Conservation (phyloP, 1,140 invertebrate species). For the Bicyclus anynana region DNA sequence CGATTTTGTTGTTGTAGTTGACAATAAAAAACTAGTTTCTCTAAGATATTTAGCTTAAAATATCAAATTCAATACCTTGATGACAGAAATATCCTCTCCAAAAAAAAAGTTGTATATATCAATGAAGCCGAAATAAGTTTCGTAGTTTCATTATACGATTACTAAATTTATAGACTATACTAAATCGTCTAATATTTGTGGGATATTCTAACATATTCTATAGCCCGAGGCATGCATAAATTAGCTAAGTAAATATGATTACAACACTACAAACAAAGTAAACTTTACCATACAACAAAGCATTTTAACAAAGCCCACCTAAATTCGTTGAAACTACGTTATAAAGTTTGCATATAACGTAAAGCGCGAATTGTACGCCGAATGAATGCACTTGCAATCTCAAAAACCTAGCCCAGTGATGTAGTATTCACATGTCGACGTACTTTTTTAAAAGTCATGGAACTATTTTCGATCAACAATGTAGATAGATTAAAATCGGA, state of each 20-base stretch:
- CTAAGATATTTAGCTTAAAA: too few relatives aligned
- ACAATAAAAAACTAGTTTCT: too few relatives aligned
- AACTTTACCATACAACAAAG: neutral
- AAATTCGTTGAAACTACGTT: conserved; percentile 7
- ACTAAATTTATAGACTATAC: too few relatives aligned
- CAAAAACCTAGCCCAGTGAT: neutral
- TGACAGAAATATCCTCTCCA: too few relatives aligned
- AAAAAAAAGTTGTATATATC: too few relatives aligned
- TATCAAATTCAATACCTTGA: too few relatives aligned
- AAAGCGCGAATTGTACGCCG: conserved; percentile 10
- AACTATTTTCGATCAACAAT: too few relatives aligned
- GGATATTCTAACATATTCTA: neutral
- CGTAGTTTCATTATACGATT: too few relatives aligned
- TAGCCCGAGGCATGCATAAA: neutral
- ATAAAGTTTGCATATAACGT: conserved; percentile 4
- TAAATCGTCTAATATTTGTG: neutral
- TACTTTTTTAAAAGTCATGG: too few relatives aligned
- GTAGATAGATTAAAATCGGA: too few relatives aligned
- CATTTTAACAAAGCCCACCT: conserved; percentile 2
- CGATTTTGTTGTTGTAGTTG: too few relatives aligned
- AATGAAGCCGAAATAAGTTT: too few relatives aligned
- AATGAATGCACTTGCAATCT: conserved; percentile 22
- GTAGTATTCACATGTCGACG: neutral
- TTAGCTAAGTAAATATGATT: conserved; percentile 1
- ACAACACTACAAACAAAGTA: conserved; percentile 1